These are phyloP conservation scores for Drosophila bocki DNA, from an alignment of 1,140 invertebrate species.

Conservation along the genomic window DNA sequence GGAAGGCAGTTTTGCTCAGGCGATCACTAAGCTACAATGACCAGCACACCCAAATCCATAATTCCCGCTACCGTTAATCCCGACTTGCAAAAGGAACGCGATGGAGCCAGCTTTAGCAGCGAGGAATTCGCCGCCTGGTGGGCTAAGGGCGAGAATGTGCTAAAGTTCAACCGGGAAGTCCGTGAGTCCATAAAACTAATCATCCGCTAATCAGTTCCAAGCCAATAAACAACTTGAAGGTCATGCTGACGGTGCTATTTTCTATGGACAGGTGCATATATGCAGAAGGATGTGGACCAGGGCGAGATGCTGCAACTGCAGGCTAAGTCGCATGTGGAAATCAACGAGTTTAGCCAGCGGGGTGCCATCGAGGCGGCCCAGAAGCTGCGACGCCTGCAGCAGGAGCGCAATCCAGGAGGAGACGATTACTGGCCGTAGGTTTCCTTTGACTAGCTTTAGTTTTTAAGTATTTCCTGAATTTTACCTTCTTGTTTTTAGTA, in stretches of 20 bases:
- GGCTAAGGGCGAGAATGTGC: conserved; percentile 91
- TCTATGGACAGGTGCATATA: conserved; percentile 35
- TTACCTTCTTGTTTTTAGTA: conserved; percentile 3
- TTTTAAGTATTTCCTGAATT: not conserved
- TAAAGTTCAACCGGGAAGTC: conserved; percentile 86
- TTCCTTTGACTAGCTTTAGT: not conserved
- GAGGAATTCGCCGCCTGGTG: conserved; percentile 91
- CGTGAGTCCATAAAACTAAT: conserved; percentile 57
- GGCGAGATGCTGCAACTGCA: conserved; percentile 36
- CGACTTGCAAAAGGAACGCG: conserved; percentile 91
- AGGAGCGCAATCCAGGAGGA: conserved; percentile 88
- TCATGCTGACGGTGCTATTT: conserved; percentile 47
- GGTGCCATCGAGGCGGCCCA: conserved; percentile 90
- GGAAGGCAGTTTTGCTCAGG: not conserved
- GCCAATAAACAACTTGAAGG: not conserved
- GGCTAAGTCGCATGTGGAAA: conserved; percentile 68
- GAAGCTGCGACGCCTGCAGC: conserved; percentile 90
- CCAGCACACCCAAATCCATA: conserved; percentile 7
- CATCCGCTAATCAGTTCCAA: conserved; percentile 21
- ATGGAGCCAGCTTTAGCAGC: conserved; percentile 90
- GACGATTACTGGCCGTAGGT: conserved; percentile 88
- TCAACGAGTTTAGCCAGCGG: conserved; percentile 79
- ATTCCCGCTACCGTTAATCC: conserved; percentile 68
- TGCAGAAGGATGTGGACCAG: conserved; percentile 51
- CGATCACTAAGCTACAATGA: conserved; percentile 2